Base-by-base conservation (phyloP, 2,797 vertebrate species). In the Cirrhinus mrigala region DNA sequence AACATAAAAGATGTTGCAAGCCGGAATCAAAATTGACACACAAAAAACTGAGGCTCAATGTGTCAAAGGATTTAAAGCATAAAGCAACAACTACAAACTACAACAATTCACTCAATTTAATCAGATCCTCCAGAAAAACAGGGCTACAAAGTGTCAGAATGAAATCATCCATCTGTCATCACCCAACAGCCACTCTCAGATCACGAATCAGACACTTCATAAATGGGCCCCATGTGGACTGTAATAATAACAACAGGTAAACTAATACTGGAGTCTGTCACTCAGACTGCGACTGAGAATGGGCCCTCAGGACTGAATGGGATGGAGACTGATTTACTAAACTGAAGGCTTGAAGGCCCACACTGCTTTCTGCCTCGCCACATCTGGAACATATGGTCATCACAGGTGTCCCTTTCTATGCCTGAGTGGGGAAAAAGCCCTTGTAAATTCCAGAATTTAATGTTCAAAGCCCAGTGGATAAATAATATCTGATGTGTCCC, bases 391-490 rank as follows among this genome's bases (percentile, higher is more conserved):
- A 85, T 82, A 74, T 82, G 58, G 83, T 78, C 46, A 89, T 89
- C 50, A 82, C 88, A 89, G 86, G 87, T 88, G 85, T 89, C 83
- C 74, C 78, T 81, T 82, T 83, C 74, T 78, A 77, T 82, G 84
- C 75, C 79, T 15, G 60, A 86, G 75, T 46, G 68, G 68, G 82
- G 64, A 81, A 85, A 70, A 74, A 29, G 48, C 24, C 68, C 87
- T 86, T 83, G 79, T 88, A 88, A 90, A 87, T 85, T 87, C 81
- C 64, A 78, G 52, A 4, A 24, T 79, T 77, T 81, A 85, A 83
- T 52, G 48, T 75, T 83, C 37, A 29, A 29, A 37, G 62, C 33
- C 84, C n/a, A 70, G 82, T 75, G 78, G 78, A 84, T 82, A 74
- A 84, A 89, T 82, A 79, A 86, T 84, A 75, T 50, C 73, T 79